Conservation (phyloP, 2,113 vertebrate species). For the Spermophilus dauricus region DNA sequence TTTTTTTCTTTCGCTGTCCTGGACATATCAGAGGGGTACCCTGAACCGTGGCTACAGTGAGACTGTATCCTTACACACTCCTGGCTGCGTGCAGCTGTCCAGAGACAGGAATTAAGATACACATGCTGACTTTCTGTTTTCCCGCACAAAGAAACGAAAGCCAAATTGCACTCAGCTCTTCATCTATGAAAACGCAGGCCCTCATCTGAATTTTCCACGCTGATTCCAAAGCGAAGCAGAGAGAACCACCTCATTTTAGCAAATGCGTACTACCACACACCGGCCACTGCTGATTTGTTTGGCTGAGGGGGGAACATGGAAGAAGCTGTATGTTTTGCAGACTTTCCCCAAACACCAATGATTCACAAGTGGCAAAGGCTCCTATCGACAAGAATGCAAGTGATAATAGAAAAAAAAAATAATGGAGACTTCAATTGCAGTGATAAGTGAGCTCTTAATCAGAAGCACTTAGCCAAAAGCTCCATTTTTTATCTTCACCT, state of each 20-base stretch:
- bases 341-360: not conserved
- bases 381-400: not conserved
- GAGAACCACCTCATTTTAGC: not conserved
- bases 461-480: not conserved
- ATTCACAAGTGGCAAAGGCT: not conserved
- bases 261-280: not conserved
- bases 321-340: not conserved
- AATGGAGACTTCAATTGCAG: not conserved
- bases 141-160: not conserved
- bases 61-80: not conserved
- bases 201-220: not conserved
- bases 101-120: not conserved
- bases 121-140: not conserved
- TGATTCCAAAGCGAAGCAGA: not conserved
- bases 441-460: not conserved
- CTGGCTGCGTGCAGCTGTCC: not conserved
- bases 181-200: not conserved
- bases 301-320: not conserved
- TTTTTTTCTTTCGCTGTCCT: not conserved
- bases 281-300: not conserved
- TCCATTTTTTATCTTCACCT: not conserved
- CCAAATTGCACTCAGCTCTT: not conserved
- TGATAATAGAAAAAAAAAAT: constrained; percentile 11
- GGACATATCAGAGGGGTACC: not conserved
- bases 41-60: too few relatives aligned